Evolutionary conservation across 2,797 vertebrate genomes (phyloP).

Genomic region (Peromyscus aztecus): DNA sequence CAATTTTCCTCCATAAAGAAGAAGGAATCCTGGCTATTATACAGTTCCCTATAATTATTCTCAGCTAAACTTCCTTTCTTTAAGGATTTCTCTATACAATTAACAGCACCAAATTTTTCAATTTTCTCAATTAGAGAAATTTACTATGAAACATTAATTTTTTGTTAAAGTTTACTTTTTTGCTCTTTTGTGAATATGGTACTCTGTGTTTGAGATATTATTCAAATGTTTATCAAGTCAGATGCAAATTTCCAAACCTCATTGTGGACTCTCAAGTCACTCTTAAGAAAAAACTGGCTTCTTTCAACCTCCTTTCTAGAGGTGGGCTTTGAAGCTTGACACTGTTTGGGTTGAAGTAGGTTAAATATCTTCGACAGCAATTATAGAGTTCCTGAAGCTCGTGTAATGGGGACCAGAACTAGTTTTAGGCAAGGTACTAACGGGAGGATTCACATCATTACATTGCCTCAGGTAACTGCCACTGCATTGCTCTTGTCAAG

Average conservation of each 20-base stretch:
- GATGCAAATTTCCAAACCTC: constrained; percentile 66
- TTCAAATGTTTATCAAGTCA: constrained; percentile 68
- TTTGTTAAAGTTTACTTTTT: constrained; percentile 4
- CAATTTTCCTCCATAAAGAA: not conserved
- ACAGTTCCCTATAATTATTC: not conserved
- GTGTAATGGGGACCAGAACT: not conserved
- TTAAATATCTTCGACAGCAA: constrained; percentile 65
- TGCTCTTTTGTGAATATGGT: constrained; percentile 10
- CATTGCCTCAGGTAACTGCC: constrained; percentile 37
- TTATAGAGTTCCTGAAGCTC: constrained; percentile 46
- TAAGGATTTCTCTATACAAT: not conserved
- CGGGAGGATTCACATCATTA: constrained; percentile 31
- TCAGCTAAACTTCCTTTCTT: not conserved
- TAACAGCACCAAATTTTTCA: not conserved
- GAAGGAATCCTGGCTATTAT: not conserved
- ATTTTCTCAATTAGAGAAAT: not conserved
- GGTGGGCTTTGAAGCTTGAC: constrained; percentile 51
- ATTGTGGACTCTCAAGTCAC: constrained; percentile 62
- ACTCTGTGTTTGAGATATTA: constrained; percentile 35
- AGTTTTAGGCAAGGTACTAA: constrained; percentile 57
- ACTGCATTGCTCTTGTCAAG: not conserved
- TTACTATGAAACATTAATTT: constrained; percentile 58
- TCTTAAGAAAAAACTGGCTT: constrained; percentile 51
- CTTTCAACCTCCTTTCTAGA: constrained; percentile 60
- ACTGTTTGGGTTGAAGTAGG: constrained; percentile 54